These are phyloP conservation scores for Rhineura floridana DNA, from an alignment of 2,113 vertebrate species.

Conservation along the genomic window DNA sequence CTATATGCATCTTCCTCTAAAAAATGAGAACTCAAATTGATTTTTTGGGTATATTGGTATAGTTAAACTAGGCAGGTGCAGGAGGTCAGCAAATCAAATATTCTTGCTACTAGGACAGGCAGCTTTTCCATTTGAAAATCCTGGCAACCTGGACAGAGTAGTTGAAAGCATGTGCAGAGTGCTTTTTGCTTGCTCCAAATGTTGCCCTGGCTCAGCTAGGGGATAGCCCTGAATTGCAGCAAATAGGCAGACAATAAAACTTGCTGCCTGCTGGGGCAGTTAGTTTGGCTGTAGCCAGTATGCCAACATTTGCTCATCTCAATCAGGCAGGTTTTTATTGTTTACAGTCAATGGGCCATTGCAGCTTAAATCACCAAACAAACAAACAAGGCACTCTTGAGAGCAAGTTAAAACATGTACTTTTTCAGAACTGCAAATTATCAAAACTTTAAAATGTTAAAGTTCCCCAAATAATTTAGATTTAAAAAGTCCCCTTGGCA, in stretches of 20 bases:
- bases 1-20: background rate
- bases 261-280: background rate
- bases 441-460: no score
- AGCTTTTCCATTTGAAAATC: background rate
- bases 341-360: no score
- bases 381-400: no score
- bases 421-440: no score
- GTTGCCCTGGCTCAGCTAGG: background rate
- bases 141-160: background rate
- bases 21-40: background rate
- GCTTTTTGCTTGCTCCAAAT: background rate
- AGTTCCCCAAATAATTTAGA: no score
- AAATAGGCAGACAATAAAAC: background rate
- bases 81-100: no score
- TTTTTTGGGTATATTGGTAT: background rate
- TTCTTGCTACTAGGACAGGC: no score
- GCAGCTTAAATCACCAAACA: no score
- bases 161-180: background rate
- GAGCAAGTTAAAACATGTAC: no score
- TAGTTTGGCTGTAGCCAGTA: background rate
- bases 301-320: no score
- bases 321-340: no score
- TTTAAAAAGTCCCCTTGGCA: no score
- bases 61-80: background rate
- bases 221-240: background rate